Evolutionary conservation across 2,797 vertebrate genomes (phyloP).

Genomic region (Eulemur coronatus): DNA sequence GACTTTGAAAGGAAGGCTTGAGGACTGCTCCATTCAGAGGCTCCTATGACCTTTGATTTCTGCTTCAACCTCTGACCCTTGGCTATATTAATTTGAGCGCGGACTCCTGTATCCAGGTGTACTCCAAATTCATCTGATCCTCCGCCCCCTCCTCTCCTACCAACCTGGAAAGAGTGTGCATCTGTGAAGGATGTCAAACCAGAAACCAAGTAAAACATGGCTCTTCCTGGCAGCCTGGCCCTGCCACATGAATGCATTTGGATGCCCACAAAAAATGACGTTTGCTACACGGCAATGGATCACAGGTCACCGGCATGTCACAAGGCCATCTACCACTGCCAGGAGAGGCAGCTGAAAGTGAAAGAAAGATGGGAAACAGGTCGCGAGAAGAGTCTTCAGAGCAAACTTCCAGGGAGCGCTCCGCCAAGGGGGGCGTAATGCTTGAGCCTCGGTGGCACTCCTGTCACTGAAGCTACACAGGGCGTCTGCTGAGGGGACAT

Average conservation of each 20-base stretch:
- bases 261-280: not conserved
- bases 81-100: not conserved
- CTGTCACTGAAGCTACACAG: not conserved
- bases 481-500: not conserved
- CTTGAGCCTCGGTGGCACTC: not conserved
- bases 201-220: not conserved
- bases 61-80: not conserved
- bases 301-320: not conserved
- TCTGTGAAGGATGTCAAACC: not conserved
- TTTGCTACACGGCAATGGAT: not conserved
- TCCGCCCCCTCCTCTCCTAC: not conserved
- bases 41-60: not conserved
- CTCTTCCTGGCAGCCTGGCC: not conserved
- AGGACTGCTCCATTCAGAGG: not conserved
- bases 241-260: not conserved
- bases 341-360: not conserved
- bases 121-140: not conserved
- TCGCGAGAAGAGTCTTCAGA: not conserved
- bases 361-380: not conserved
- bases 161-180: not conserved
- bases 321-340: not conserved
- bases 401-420: not conserved
- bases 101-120: not conserved
- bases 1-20: not conserved
- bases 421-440: rapidly evolving